These are phyloP conservation scores for Drosophila serrata DNA, from an alignment of 1,140 invertebrate species.

Conservation along the genomic window DNA sequence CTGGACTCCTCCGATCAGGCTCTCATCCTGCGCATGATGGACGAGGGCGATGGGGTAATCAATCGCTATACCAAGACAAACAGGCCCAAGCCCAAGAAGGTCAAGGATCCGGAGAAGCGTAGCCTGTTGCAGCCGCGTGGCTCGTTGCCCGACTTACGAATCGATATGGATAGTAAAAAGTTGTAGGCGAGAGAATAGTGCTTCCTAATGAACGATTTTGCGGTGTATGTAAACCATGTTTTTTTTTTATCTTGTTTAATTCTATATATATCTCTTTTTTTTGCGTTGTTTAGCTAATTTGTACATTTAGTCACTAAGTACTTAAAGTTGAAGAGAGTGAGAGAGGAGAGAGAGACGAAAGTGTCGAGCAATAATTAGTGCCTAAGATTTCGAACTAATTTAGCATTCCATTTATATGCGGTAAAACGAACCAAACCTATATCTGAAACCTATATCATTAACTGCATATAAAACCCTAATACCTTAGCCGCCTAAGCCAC, in stretches of 20 bases:
- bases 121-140: conserved; percentile 86
- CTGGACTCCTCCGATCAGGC: conserved; percentile 97
- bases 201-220: conserved; percentile 40
- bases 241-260: conserved; percentile 33
- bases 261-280: conserved; percentile 22
- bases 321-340: conserved; percentile 38
- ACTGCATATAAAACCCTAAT: conserved; percentile 1
- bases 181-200: conserved; percentile 54
- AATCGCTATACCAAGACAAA: conserved; percentile 90
- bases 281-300: conserved; percentile 64
- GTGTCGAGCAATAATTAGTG: conserved; percentile 58
- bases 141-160: conserved; percentile 86
- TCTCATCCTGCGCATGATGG: conserved; percentile 97
- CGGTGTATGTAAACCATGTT: conserved; percentile 9
- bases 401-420: conserved; percentile 67
- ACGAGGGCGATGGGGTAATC: conserved; percentile 94
- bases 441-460: background rate
- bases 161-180: conserved; percentile 84
- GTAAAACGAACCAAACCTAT: conserved; percentile 24
- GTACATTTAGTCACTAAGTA: conserved; percentile 72
- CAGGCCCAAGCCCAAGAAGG: conserved; percentile 85
- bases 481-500: conserved; percentile 11
- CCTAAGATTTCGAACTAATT: conserved; percentile 61
- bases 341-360: conserved; percentile 12
- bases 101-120: conserved; percentile 87